phyloP scores from a whole-genome alignment of 2,888 invertebrate species.

The Tetragonisca angustula region DNA sequence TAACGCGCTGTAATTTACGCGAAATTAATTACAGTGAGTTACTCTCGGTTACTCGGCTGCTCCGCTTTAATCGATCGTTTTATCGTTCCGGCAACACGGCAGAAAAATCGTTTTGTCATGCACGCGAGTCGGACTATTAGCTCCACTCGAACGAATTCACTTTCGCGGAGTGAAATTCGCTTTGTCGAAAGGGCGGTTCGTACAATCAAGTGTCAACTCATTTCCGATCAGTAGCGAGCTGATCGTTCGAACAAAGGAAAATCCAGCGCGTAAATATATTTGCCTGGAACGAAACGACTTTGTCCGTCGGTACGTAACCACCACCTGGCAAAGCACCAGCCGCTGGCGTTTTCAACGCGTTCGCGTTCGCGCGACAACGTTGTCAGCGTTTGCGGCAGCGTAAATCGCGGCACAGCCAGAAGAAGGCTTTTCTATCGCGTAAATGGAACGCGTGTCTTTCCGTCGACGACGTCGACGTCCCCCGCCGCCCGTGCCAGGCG shows the following conservation, averaged over 20 bases:
- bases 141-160: no score
- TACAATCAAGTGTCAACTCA: no score
- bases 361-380: not conserved
- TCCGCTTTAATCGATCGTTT: not conserved
- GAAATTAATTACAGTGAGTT: not conserved
- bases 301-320: no score
- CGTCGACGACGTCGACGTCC: constrained; percentile 35
- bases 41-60: not conserved
- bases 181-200: no score
- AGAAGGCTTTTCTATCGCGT: constrained; percentile 24
- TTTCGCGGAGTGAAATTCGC: no score
- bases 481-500: not conserved
- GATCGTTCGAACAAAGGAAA: no score
- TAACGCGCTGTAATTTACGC: not conserved
- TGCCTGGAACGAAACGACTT: not conserved
- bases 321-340: not conserved
- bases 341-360: not conserved
- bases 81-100: no score
- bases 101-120: no score
- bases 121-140: no score
- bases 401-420: constrained; percentile 27
- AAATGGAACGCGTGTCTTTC: constrained; percentile 54
- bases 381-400: not conserved
- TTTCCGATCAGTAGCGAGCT: no score
- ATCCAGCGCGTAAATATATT: not conserved